These are phyloP conservation scores for Chanos chanos DNA, from an alignment of 2,797 vertebrate genomes.

Conservation along the genomic window DNA sequence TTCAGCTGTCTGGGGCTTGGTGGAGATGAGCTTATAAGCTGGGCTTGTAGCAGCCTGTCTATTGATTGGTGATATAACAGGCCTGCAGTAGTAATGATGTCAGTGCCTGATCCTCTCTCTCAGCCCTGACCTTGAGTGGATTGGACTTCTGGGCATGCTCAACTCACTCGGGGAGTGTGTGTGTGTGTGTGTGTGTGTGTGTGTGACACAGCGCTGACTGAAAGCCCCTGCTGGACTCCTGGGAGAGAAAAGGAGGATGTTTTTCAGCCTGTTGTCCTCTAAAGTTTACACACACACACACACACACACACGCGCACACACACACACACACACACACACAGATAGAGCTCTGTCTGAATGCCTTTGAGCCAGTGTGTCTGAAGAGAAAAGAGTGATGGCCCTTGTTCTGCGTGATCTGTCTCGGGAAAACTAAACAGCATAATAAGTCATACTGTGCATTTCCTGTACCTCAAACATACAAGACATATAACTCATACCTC, in stretches of 20 bases:
- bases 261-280: slow-evolving; percentile 5
- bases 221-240: neutral
- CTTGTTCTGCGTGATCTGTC: slow-evolving; percentile 7
- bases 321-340: slow-evolving; percentile 13
- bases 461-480: no score
- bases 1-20: slow-evolving; percentile 58
- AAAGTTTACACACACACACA: neutral
- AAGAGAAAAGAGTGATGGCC: slow-evolving; percentile 10
- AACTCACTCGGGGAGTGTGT: neutral
- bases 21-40: slow-evolving; percentile 65
- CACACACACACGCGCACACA: slow-evolving; percentile 13
- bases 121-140: slow-evolving; percentile 38
- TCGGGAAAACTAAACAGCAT: neutral
- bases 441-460: neutral
- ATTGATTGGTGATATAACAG: slow-evolving; percentile 78
- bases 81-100: slow-evolving; percentile 81
- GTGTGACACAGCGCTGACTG: neutral
- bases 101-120: slow-evolving; percentile 65
- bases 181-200: neutral
- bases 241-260: slow-evolving; percentile 8
- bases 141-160: slow-evolving; percentile 15
- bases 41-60: slow-evolving; percentile 59
- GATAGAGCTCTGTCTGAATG: slow-evolving; percentile 8
- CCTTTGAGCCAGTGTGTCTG: slow-evolving; percentile 13
- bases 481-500: slow-evolving; percentile 1